These are phyloP conservation scores for Seladonia tumulorum DNA, from an alignment of 2,888 invertebrate genomes.

Conservation along the genomic window DNA sequence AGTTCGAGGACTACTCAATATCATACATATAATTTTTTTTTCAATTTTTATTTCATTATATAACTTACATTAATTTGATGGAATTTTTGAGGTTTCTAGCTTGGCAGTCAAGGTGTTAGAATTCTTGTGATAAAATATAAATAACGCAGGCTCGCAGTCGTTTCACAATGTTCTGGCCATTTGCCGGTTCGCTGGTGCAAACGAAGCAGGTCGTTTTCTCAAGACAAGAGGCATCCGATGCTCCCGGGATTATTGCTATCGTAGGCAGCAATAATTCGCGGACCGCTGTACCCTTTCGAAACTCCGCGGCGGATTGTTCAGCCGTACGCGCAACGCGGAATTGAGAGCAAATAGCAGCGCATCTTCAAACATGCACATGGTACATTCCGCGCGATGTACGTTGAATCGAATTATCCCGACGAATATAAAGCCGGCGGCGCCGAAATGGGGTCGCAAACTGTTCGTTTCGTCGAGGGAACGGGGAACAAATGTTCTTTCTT, in stretches of 20 bases:
- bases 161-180: not conserved
- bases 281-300: not conserved
- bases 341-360: constrained; percentile 1
- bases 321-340: not conserved
- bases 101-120: too few relatives aligned
- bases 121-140: not conserved
- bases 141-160: not conserved
- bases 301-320: not conserved
- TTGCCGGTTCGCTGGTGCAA: not conserved
- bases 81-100: too few relatives aligned
- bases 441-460: constrained; percentile 42
- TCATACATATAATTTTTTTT: too few relatives aligned
- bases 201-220: not conserved
- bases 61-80: too few relatives aligned
- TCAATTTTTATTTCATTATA: too few relatives aligned
- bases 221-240: not conserved
- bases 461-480: constrained; percentile 9
- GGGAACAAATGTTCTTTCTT: constrained; percentile 20
- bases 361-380: constrained; percentile 22
- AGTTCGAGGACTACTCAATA: too few relatives aligned
- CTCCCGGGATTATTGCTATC: not conserved
- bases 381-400: constrained; percentile 29
- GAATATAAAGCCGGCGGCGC: not conserved
- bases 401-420: constrained; percentile 38
- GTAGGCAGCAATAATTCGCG: not conserved